These are phyloP conservation scores for Zaprionus obscuricornis DNA, from an alignment of 2,888 invertebrate genomes.

Conservation along the genomic window DNA sequence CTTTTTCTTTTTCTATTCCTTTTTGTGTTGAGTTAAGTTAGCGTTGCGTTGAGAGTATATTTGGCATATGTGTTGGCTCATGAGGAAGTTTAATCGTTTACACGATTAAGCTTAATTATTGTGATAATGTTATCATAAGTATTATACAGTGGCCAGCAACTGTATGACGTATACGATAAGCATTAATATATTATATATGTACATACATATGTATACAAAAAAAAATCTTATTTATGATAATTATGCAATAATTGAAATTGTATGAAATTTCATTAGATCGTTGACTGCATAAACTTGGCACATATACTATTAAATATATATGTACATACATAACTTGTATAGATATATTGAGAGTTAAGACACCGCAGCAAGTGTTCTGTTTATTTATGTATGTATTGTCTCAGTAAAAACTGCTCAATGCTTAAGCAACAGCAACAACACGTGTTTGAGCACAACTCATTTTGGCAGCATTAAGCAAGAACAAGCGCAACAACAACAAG, in stretches of 20 bases:
- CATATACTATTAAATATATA: neutral
- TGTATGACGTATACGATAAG: neutral
- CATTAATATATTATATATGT: too few species aligned
- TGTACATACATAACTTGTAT: neutral
- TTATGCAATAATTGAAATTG: neutral
- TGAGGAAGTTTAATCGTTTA: neutral
- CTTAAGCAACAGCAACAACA: constrained; percentile 44
- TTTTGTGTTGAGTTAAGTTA: too few species aligned
- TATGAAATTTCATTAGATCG: constrained; percentile 2
- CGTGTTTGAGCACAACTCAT: constrained; percentile 52
- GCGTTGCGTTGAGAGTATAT: too few species aligned
- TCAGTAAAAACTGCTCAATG: constrained; percentile 38
- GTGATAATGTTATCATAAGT: too few species aligned
- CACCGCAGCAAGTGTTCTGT: constrained; percentile 41
- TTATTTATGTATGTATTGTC: constrained; percentile 19
- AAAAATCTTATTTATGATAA: neutral
- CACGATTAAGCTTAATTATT: too few species aligned
- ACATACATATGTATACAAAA: neutral
- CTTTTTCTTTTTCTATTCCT: neutral
- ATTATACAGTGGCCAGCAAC: neutral
- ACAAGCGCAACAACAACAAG: constrained; percentile 36
- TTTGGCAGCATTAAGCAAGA: constrained; percentile 41
- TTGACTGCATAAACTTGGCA: constrained; percentile 28
- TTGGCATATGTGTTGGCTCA: constrained; percentile 12
- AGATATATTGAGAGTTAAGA: constrained; percentile 1